phyloP scores from a whole-genome alignment of 1,140 invertebrate genomes.

The Camponotus floridanus region DNA sequence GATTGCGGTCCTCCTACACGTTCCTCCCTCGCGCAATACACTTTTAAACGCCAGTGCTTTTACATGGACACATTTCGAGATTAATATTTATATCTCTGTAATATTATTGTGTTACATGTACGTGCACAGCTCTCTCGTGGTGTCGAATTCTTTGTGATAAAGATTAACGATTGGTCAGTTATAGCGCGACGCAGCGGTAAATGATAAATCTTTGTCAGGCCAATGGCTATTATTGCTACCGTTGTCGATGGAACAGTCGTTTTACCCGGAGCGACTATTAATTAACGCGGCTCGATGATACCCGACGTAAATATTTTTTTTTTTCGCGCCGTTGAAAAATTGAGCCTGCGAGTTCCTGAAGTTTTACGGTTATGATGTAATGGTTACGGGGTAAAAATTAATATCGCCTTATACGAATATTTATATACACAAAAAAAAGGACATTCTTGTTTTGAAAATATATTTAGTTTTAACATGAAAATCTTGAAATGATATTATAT shows the following conservation, averaged over 20 bases:
- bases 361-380: neutral
- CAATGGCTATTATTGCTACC: slow-evolving; percentile 51
- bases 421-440: too few relatives aligned
- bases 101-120: slow-evolving; percentile 16
- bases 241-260: slow-evolving; percentile 45
- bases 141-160: slow-evolving; percentile 43
- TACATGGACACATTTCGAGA: neutral
- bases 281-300: slow-evolving; percentile 47
- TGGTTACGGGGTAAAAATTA: neutral
- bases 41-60: neutral
- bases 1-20: neutral
- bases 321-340: slow-evolving; percentile 30
- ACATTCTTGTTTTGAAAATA: too few relatives aligned
- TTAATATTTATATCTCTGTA: slow-evolving; percentile 44
- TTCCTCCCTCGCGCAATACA: neutral
- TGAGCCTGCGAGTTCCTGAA: neutral
- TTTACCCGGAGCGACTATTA: slow-evolving; percentile 57
- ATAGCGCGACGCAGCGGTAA: slow-evolving; percentile 24
- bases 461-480: too few relatives aligned
- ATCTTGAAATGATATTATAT: too few relatives aligned
- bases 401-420: neutral
- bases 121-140: neutral
- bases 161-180: slow-evolving; percentile 49
- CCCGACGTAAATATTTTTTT: slow-evolving; percentile 7
- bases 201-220: slow-evolving; percentile 56